phyloP scores from a whole-genome alignment of 2,797 vertebrate species.

The Xenopus petersii region DNA sequence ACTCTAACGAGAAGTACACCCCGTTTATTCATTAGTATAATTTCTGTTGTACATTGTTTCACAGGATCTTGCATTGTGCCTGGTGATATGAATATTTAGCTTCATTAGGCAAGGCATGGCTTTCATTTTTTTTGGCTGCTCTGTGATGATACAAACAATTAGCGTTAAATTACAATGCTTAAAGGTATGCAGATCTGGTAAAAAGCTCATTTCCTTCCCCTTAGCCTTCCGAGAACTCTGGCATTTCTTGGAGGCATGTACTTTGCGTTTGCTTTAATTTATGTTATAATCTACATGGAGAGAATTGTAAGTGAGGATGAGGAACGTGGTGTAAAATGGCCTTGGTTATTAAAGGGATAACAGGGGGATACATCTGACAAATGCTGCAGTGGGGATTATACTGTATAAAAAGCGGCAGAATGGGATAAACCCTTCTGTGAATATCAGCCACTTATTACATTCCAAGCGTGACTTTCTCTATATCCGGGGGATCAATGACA shows the following conservation, averaged over 20 bases:
- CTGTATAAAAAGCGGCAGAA: not conserved
- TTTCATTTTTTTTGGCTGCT: conserved; percentile 46
- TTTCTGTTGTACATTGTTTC: conserved; percentile 47
- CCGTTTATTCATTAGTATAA: conserved; percentile 48
- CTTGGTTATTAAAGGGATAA: conserved; percentile 24
- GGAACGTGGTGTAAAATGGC: conserved; percentile 4
- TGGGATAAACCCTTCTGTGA: conserved; percentile 15
- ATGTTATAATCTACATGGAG: conserved; percentile 22
- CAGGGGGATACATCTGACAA: conserved; percentile 10
- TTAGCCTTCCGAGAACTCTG: not conserved
- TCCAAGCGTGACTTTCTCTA: too few relatives aligned
- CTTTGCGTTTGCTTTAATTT: conserved; percentile 24
- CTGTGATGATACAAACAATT: conserved; percentile 49
- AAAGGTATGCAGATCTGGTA: conserved; percentile 39
- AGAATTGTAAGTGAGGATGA: not conserved
- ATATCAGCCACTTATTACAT: not conserved
- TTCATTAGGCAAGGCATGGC: conserved; percentile 42
- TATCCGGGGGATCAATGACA: too few relatives aligned
- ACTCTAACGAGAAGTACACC: conserved; percentile 42
- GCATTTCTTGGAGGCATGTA: conserved; percentile 14
- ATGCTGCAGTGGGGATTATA: conserved; percentile 4
- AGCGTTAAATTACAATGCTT: conserved; percentile 47
- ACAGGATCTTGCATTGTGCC: conserved; percentile 42
- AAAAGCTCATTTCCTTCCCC: conserved; percentile 29
- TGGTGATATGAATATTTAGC: conserved; percentile 44